A percentile compares a stretch with the other conserved stretches of the same genome.
phyloP scores from a whole-genome alignment of 2,888 invertebrate species.

The Poecilobothrus nobilitatus region DNA sequence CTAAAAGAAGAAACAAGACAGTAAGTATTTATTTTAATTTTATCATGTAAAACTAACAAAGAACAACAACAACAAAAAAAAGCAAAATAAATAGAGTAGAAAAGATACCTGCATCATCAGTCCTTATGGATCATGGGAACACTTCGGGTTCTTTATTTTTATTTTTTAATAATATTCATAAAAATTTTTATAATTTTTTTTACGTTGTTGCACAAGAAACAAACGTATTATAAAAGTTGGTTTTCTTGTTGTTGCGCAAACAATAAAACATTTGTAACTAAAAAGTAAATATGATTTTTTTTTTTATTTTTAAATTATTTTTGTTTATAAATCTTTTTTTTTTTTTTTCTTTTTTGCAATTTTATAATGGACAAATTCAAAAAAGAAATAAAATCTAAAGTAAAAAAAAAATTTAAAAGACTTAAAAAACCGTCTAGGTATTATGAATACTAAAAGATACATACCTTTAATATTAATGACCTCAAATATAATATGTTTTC shows the following conservation, averaged over 20 bases:
- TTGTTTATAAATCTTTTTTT: background rate
- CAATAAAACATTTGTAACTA: constrained; percentile 1
- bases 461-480: too few relatives aligned
- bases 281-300: background rate
- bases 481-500: too few relatives aligned
- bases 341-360: background rate
- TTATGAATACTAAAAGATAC: too few relatives aligned
- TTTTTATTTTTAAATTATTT: background rate
- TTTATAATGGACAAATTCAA: too few relatives aligned
- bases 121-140: too few relatives aligned
- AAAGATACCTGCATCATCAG: background rate
- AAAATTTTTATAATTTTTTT: background rate
- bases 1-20: background rate
- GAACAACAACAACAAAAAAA: background rate
- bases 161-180: background rate
- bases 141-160: background rate
- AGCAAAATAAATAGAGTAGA: background rate
- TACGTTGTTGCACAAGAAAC: background rate
- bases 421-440: too few relatives aligned
- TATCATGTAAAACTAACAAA: background rate
- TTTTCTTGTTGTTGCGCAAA: constrained; percentile 2
- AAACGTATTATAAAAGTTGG: background rate
- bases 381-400: too few relatives aligned
- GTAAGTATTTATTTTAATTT: background rate
- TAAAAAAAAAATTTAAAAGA: background rate